These are phyloP conservation scores for Megaleporinus macrocephalus DNA, from an alignment of 2,113 vertebrate genomes.

Conservation along the genomic window DNA sequence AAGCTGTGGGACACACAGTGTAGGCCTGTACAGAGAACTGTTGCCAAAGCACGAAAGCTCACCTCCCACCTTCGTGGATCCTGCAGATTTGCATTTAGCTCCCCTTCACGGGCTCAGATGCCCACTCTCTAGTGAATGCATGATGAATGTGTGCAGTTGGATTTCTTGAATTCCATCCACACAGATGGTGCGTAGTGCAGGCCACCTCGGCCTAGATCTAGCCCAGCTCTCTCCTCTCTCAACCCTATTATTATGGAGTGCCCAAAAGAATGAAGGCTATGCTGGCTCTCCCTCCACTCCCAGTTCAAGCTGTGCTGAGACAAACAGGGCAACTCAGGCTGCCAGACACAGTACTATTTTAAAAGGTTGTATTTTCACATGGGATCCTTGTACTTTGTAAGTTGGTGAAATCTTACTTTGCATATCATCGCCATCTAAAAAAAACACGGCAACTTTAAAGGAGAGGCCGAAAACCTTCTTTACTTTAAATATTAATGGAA, in stretches of 20 bases:
- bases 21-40: not conserved
- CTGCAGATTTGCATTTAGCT: not conserved
- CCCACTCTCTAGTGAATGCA: not conserved
- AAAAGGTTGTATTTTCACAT: not conserved
- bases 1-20: not conserved
- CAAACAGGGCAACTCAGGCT: not conserved
- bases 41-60: not conserved
- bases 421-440: too few relatives aligned
- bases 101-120: not conserved
- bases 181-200: conserved; percentile 1
- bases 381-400: too few relatives aligned
- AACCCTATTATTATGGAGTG: conserved; percentile 34
- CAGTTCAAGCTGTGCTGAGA: conserved; percentile 9
- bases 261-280: conserved; percentile 34
- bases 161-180: not conserved
- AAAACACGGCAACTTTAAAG: too few relatives aligned
- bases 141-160: not conserved
- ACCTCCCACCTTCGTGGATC: not conserved
- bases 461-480: too few relatives aligned
- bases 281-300: conserved; percentile 22
- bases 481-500: too few relatives aligned
- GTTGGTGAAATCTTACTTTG: too few relatives aligned
- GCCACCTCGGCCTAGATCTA: not conserved
- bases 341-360: not conserved
- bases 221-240: not conserved